These are phyloP conservation scores for Melanchra persicariae DNA, from an alignment of 2,888 invertebrate species.

Conservation along the genomic window DNA sequence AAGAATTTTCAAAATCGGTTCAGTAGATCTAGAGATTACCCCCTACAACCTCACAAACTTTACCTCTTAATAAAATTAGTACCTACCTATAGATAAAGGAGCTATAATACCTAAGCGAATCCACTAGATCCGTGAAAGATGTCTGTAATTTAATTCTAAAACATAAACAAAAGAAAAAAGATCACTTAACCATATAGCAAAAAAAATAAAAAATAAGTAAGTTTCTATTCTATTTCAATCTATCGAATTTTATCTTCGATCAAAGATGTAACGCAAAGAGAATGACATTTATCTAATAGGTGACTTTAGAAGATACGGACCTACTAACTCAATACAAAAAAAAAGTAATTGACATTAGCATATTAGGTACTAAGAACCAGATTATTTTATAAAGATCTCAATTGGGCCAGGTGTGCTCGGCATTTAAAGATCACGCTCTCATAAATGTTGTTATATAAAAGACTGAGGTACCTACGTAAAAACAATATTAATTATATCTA, in stretches of 20 bases:
- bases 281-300: slow-evolving; percentile 12
- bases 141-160: background rate
- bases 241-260: slow-evolving; percentile 8
- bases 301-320: background rate
- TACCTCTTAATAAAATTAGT: no score
- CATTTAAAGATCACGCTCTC: background rate
- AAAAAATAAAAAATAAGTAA: background rate
- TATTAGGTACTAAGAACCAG: slow-evolving; percentile 1
- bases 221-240: no score
- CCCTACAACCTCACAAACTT: no score
- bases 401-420: no score
- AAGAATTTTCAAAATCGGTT: no score
- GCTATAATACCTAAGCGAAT: background rate
- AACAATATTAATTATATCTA: no score
- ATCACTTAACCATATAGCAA: background rate
- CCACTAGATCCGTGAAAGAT: background rate
- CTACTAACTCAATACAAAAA: background rate
- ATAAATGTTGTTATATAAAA: background rate
- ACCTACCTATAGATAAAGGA: no score
- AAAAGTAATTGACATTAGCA: background rate
- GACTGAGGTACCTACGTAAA: background rate
- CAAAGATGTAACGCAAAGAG: background rate
- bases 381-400: background rate
- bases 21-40: no score
- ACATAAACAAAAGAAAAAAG: background rate